Evolutionary conservation across 2,888 invertebrate genomes (phyloP).

Genomic region (Eilema caniola): DNA sequence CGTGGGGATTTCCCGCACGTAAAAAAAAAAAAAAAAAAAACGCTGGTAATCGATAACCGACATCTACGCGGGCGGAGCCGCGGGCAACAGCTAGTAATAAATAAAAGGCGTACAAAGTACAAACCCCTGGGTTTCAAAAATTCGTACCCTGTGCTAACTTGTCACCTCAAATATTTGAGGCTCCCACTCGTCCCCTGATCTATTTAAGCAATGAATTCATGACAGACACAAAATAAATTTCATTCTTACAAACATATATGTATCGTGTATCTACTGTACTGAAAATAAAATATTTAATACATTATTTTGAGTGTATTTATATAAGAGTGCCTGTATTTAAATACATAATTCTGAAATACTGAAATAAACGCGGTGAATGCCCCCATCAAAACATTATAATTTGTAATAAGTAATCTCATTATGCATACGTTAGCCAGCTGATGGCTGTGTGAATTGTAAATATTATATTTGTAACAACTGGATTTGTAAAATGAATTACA

Average conservation of each 20-base stretch:
- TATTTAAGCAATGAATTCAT: neutral
- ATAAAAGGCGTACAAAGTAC: too few species aligned
- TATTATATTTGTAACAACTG: constrained; percentile 11
- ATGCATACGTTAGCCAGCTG: constrained; percentile 50
- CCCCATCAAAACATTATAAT: constrained; percentile 37
- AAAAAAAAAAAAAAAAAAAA: too few species aligned
- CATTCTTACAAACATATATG: neutral
- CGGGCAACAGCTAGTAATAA: too few species aligned
- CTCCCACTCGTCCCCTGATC: too few species aligned
- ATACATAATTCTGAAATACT: constrained; percentile 21
- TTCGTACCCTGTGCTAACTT: too few species aligned
- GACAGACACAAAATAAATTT: neutral
- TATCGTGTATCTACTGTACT: neutral
- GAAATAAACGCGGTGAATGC: constrained; percentile 41
- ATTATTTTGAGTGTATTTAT: neutral
- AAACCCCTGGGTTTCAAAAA: too few species aligned
- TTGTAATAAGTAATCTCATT: constrained; percentile 37
- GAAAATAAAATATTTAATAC: neutral
- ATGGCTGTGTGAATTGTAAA: constrained; percentile 32
- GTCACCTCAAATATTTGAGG: too few species aligned
- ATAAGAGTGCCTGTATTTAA: neutral
- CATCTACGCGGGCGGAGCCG: too few species aligned
- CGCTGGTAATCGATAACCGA: too few species aligned
- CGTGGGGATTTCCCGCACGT: too few species aligned
- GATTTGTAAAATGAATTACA: constrained; percentile 20